Evolutionary conservation across 2,113 vertebrate species (phyloP).

Genomic region (Elephantulus edwardii): DNA sequence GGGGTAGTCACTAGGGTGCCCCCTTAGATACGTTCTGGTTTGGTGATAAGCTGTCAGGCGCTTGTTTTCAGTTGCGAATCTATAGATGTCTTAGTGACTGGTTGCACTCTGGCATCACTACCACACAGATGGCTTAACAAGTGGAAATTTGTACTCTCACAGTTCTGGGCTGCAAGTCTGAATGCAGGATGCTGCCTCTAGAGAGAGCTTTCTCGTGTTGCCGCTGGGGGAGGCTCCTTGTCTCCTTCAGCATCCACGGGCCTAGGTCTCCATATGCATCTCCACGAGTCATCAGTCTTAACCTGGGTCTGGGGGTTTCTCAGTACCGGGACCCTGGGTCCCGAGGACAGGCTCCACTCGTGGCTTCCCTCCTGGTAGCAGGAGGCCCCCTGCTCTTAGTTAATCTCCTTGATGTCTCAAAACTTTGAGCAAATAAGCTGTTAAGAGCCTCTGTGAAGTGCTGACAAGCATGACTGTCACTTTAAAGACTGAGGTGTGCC

Average conservation of each 20-base stretch:
- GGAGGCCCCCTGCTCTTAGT: neutral
- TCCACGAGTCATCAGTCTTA: neutral
- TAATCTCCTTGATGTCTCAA: no score
- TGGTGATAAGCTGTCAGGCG: rapidly evolving
- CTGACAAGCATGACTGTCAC: no score
- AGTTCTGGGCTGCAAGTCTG: no score
- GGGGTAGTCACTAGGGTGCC: rapidly evolving
- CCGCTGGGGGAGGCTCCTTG: neutral
- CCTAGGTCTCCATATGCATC: neutral
- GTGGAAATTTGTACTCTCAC: no score
- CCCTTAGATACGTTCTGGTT: rapidly evolving
- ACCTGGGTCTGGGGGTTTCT: neutral
- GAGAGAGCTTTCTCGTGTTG: no score
- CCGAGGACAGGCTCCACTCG: neutral
- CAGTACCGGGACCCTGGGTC: neutral
- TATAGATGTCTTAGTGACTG: no score
- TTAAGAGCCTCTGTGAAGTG: no score
- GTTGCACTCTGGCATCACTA: neutral
- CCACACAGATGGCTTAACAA: neutral
- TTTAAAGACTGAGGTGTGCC: no score
- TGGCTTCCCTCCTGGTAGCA: neutral
- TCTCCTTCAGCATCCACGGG: neutral
- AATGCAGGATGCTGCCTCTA: no score
- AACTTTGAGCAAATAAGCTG: no score
- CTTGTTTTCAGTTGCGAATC: neutral